Evolutionary conservation across 2,113 vertebrate genomes (phyloP), one percentile per base, ranked within the genome.

Genomic region (Campylorhamphus procurvoides): DNA sequence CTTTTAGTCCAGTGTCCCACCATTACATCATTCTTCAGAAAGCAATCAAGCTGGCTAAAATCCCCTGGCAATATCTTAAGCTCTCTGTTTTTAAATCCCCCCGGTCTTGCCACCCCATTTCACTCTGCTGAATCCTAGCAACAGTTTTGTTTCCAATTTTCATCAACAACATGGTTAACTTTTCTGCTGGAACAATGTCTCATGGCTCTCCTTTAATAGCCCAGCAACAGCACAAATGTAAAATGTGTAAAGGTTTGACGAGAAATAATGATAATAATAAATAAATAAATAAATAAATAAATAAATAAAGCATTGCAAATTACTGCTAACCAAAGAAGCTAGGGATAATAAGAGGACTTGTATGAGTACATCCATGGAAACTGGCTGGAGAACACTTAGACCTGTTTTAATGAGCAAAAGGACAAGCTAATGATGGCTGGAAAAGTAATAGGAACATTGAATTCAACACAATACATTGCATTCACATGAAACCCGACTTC

Each of bases 301-400:
- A 75, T 74, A 82, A 83, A 80, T 53, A 90, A 89, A 40, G 1
- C 50, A 17, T 50, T 75, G n/a, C 14, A 80, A 91, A 89, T 91
- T 94, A 18, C 19, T 84, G 14, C 17, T 82, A 81, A 37, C n/a
- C 53, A 84, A 79, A 84, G 69, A 82, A 76, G 15, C 18, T 27
- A 56, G 18, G 18, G 18, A 74, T n/a, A 90, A 62, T 77, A 84
- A 88, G 55, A 84, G 31, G 15, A 37, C 37, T 67, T 77, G 12
- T 39, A 40, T 81, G 56, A 90, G 89, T 86, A 87, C 58, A 47
- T 74, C 93, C 91, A 90, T 93, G 91, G 91, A 95, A 95, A 95
- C 80, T 67, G 55, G 4, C 10, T 86, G 62, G 20, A 86, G 50
- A 74, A 23, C 8, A 56, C 78, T 86, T 81, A 90, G 47, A 22